phyloP scores from a whole-genome alignment of 2,888 invertebrate species.

The Tanypteryx hageni region DNA sequence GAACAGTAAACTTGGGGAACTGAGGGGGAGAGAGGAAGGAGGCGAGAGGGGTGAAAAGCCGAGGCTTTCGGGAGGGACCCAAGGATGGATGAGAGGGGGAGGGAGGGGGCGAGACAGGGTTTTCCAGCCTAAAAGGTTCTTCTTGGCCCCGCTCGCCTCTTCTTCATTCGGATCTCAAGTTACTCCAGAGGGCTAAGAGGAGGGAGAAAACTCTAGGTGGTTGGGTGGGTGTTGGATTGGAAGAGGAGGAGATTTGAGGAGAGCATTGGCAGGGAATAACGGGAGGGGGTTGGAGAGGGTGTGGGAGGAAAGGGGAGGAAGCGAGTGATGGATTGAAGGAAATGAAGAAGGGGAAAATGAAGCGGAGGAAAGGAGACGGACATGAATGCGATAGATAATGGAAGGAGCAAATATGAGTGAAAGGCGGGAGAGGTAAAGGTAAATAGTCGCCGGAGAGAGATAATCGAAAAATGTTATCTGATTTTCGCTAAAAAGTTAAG shows the following conservation, averaged over 20 bases:
- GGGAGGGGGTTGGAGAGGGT: background rate
- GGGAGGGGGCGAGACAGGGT: background rate
- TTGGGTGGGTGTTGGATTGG: slow-evolving; percentile 4
- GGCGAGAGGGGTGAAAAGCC: background rate
- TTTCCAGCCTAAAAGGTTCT: slow-evolving; percentile 50
- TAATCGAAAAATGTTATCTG: too few relatives aligned
- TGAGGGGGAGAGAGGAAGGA: background rate
- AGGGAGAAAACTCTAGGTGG: background rate
- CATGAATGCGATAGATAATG: slow-evolving; percentile 12
- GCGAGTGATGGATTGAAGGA: background rate
- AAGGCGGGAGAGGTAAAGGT: background rate
- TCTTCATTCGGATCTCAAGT: slow-evolving; percentile 59
- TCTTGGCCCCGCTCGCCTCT: background rate
- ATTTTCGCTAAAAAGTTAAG: too few relatives aligned
- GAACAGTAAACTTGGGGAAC: background rate
- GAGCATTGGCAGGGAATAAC: background rate
- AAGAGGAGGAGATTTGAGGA: background rate
- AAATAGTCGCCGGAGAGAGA: background rate
- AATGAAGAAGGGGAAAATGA: background rate
- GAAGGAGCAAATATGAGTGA: background rate
- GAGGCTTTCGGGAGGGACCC: background rate
- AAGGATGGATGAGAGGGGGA: background rate
- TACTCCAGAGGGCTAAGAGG: background rate
- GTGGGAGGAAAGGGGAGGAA: background rate
- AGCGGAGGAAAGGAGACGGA: background rate